These are phyloP conservation scores for Nephrotoma flavescens DNA, from an alignment of 2,888 invertebrate genomes.

Conservation along the genomic window DNA sequence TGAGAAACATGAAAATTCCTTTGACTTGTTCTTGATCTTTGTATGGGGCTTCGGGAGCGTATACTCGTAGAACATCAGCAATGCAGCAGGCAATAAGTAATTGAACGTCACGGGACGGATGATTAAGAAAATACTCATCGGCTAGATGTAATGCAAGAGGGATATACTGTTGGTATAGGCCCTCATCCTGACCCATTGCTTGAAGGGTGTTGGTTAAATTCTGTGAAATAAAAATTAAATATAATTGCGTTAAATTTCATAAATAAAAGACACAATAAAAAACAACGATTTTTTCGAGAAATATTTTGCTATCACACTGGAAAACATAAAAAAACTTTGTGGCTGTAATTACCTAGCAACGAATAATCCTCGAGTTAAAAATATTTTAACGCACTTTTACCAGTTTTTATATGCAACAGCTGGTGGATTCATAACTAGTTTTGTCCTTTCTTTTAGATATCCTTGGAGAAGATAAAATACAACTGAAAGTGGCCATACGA, in stretches of 20 bases:
- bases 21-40: constrained; percentile 89
- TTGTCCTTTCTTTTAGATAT: too few relatives aligned
- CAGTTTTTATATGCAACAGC: too few relatives aligned
- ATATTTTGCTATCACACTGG: too few relatives aligned
- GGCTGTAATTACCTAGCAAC: too few relatives aligned
- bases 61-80: constrained; percentile 90
- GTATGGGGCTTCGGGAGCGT: constrained; percentile 95
- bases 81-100: constrained; percentile 93
- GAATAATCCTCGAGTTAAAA: too few relatives aligned
- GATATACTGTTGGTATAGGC: constrained; percentile 81
- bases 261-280: neutral
- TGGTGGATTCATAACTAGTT: too few relatives aligned
- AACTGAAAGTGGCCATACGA: too few relatives aligned
- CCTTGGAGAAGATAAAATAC: too few relatives aligned
- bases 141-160: constrained; percentile 85
- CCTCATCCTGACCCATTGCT: constrained; percentile 93
- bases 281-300: too few relatives aligned
- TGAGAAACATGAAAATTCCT: constrained; percentile 84
- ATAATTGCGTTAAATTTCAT: too few relatives aligned
- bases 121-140: constrained; percentile 82
- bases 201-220: constrained; percentile 86
- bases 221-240: constrained; percentile 28
- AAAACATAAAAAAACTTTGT: too few relatives aligned
- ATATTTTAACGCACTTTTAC: too few relatives aligned
- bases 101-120: constrained; percentile 84